A percentile compares a stretch with the other conserved stretches of the same genome.
Conservation (phyloP, 1,140 invertebrate genomes). For the Chrysoperla carnea region DNA sequence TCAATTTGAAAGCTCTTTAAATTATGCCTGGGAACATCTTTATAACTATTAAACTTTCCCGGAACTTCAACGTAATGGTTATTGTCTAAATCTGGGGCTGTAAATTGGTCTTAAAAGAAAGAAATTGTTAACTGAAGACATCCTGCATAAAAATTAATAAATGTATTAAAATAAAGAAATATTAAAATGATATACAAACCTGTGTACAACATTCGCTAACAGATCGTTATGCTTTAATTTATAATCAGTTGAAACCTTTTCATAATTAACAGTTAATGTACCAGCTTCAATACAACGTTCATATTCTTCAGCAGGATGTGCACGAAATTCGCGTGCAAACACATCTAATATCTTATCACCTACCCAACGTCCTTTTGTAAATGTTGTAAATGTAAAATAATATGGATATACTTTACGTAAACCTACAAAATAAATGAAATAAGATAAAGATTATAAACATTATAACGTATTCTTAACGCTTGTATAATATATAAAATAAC, state of each 20-base stretch:
- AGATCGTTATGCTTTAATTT: conserved; percentile 86
- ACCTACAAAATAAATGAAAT: conserved; percentile 36
- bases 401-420: conserved; percentile 97
- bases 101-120: no score
- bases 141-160: no score
- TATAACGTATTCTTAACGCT: no score
- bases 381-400: conserved; percentile 92
- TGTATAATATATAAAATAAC: no score
- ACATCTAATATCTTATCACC: conserved; percentile 88
- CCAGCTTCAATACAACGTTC: conserved; percentile 80
- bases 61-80: no score
- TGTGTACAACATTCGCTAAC: conserved; percentile 87
- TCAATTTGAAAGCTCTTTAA: no score
- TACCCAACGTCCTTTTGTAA: conserved; percentile 95
- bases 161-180: no score
- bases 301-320: conserved; percentile 82
- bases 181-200: conserved; percentile 34
- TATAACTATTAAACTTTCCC: no score
- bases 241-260: conserved; percentile 82
- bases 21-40: no score
- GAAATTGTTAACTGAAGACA: no score
- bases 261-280: conserved; percentile 86
- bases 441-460: no score
- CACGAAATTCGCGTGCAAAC: conserved; percentile 83
- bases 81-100: no score